Evolutionary conservation across 1,140 invertebrate genomes (phyloP).

Genomic region (Tribolium madens): DNA sequence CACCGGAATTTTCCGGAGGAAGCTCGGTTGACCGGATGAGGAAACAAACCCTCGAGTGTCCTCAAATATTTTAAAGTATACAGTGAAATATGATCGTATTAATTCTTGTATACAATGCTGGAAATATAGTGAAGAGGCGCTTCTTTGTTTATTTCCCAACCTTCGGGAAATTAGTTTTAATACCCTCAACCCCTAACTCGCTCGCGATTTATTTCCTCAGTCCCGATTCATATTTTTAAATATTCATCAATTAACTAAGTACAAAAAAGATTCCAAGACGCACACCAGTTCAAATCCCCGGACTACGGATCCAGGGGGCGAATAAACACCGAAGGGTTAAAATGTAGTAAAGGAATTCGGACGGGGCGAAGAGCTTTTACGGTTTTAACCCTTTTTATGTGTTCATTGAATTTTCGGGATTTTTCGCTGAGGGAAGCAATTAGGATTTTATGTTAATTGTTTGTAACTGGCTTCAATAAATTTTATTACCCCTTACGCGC

Average conservation of each 20-base stretch:
- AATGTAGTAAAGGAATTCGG: conserved; percentile 51
- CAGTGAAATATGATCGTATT: conserved; percentile 60
- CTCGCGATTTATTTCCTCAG: conserved; percentile 11
- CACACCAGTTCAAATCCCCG: conserved; percentile 40
- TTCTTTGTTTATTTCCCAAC: conserved; percentile 45
- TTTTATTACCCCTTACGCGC: conserved; percentile 49
- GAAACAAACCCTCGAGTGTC: conserved; percentile 60
- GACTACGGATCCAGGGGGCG: conserved; percentile 33
- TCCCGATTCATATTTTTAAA: conserved; percentile 40
- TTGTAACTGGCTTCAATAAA: conserved; percentile 56
- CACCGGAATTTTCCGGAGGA: conserved; percentile 41
- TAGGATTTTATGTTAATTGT: conserved; percentile 59
- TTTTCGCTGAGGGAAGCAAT: conserved; percentile 54
- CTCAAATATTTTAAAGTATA: conserved; percentile 59
- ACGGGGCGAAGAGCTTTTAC: conserved; percentile 48
- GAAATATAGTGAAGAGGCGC: conserved; percentile 43
- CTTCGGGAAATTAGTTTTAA: conserved; percentile 45
- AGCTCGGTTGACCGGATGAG: conserved; percentile 60
- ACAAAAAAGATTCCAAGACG: conserved; percentile 30
- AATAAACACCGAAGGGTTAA: conserved; percentile 54
- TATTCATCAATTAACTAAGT: conserved; percentile 43
- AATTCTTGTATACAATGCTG: conserved; percentile 60
- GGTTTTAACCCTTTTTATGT: conserved; percentile 55
- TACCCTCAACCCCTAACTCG: neutral
- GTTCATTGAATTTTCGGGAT: conserved; percentile 58